Evolutionary conservation across 2,797 vertebrate genomes (phyloP).

Genomic region (Gadopsis marmoratus): DNA sequence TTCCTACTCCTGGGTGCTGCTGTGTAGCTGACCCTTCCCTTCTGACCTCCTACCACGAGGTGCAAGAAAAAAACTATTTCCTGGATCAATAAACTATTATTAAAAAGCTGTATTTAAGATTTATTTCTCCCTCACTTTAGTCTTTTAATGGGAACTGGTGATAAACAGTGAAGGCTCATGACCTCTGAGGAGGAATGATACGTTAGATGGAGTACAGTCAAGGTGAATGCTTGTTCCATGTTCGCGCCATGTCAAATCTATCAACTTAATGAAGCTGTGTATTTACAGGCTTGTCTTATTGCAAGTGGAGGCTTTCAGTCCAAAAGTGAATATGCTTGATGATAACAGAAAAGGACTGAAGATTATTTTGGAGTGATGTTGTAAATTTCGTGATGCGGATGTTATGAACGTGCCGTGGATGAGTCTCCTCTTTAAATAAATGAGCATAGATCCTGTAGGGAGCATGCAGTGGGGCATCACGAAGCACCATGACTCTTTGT

Average conservation of each 20-base stretch:
- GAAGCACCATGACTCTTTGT: neutral
- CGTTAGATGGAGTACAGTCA: slow-evolving; percentile 36
- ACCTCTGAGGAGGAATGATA: slow-evolving; percentile 30
- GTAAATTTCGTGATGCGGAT: neutral
- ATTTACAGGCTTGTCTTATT: slow-evolving; percentile 5
- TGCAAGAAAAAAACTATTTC: slow-evolving; percentile 52
- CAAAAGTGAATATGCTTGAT: slow-evolving; percentile 17
- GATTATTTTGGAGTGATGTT: slow-evolving; percentile 12
- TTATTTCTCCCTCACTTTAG: slow-evolving; percentile 45
- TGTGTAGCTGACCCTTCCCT: slow-evolving; percentile 44
- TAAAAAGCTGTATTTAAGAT: slow-evolving; percentile 64
- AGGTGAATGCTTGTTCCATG: slow-evolving; percentile 47
- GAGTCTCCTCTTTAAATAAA: slow-evolving; percentile 27
- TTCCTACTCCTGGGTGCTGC: slow-evolving; percentile 6
- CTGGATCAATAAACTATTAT: slow-evolving; percentile 75
- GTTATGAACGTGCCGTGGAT: neutral
- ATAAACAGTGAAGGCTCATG: slow-evolving; percentile 34
- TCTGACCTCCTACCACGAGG: slow-evolving; percentile 46
- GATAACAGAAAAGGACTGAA: neutral
- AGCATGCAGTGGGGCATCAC: neutral
- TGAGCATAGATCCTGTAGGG: slow-evolving; percentile 9
- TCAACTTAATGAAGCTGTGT: slow-evolving; percentile 46
- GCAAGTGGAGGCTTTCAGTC: slow-evolving; percentile 1
- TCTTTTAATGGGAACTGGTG: slow-evolving; percentile 44
- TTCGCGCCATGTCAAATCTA: slow-evolving; percentile 34